Conservation (phyloP, 2,113 vertebrate genomes). For the Elgaria multicarinata region DNA sequence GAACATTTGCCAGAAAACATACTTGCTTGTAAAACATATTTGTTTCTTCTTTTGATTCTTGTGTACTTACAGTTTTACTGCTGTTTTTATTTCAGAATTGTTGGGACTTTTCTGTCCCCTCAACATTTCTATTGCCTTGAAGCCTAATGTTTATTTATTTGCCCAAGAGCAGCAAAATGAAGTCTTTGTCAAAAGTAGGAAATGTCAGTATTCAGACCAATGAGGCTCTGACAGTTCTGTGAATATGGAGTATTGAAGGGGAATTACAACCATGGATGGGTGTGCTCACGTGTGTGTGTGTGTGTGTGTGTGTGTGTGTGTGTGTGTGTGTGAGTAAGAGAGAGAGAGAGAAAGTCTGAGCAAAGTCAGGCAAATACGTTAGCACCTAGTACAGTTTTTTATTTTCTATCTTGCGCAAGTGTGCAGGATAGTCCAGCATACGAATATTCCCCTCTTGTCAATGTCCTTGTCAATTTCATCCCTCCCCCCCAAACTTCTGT, state of each 20-base stretch:
- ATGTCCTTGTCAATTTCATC: too few species aligned
- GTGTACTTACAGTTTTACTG: not conserved
- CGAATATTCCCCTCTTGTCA: too few species aligned
- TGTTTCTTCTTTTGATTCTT: not conserved
- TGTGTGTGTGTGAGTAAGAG: not conserved
- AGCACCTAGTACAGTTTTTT: not conserved
- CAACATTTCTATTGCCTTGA: not conserved
- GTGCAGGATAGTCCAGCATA: too few species aligned
- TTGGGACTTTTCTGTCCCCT: not conserved
- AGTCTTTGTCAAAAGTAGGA: not conserved
- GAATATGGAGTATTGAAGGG: not conserved
- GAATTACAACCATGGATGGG: not conserved
- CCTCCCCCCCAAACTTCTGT: too few species aligned
- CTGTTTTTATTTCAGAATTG: not conserved
- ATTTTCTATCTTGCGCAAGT: too few species aligned
- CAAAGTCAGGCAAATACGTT: not conserved
- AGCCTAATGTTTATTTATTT: not conserved
- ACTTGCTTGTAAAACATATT: not conserved
- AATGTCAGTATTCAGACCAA: not conserved
- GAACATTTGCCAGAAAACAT: not conserved
- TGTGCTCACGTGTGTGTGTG: not conserved
- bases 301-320: not conserved
- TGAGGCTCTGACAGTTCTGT: not conserved
- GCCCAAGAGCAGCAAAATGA: not conserved
- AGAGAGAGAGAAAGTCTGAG: not conserved